Base-by-base conservation (phyloP, 2,888 invertebrate species). In the Agonopterix arenella region DNA sequence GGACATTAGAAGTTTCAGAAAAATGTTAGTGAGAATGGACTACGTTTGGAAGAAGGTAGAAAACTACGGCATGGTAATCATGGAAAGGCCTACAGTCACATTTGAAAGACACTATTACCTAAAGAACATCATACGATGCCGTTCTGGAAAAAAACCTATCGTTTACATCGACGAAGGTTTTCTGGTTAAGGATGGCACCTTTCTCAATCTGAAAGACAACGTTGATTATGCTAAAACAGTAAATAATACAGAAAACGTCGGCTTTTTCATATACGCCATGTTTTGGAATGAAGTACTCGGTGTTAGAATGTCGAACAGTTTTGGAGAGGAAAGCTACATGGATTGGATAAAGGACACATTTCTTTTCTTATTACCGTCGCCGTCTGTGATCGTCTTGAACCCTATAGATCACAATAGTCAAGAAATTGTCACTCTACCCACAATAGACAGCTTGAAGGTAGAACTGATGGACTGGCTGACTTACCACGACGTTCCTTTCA, bases 21-120 rank as follows among this genome's bases (percentile, higher is more conserved):
- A 63, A 51, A 49, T 62, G 4, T 60, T 78, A 0, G 43, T 59
- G 0, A 67, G 67, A 52, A 58, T 69, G 53, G 73, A 62, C 1
- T 79, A 70, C 46, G 54, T 68, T 8, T 76, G 73, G 75, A 60
- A 66, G 44, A 59, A 56, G 8, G 40, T 66, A 3, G 8, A 11
- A 2, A 44, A 28, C 7, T 37, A 50, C 0, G 8, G 11, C 2
- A 57, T 57, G n/a, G 66, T 68, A 0, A 57, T 79, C 2, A 57
- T 72, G 1, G 80, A 80, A 49, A 66, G 62, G 8, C 77, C 77
- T 0, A 11, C 46, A 4, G 54, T 73, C 2, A 59, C 57, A 1
- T 71, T 66, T 1, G 74, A 77, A 49, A 68, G 77, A 10, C 59
- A 65, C 18, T 54, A 50, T 7, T 80, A 73, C 52, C 52, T 79